Evolutionary conservation across 2,888 invertebrate genomes (phyloP), one percentile per base, ranked within the genome.

Genomic region (Zeuzera pyrina): DNA sequence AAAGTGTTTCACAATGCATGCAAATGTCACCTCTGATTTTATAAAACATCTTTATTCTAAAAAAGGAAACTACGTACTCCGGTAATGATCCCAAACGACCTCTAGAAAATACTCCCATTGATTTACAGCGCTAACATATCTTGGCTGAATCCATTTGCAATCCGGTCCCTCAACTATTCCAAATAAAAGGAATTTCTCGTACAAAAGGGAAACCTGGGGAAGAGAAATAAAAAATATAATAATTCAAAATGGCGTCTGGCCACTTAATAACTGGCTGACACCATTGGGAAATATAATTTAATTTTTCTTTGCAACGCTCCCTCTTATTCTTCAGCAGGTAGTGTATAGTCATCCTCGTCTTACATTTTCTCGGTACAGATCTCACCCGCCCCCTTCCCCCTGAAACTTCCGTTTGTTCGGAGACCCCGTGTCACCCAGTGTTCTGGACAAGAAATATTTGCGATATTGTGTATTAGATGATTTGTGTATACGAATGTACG

Each of bases 201-300:
- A 67, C 68, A 69, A 72, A 72, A 72, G 63, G 62, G 59, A 71
- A 73, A 73, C 70, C 76, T 65, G 64, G 59, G 60, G 67, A 63
- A 68, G 68, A 60, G 62, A 69, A 70, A 76, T 69, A 72, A 77
- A 78, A 71, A 78, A 77, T 57, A 72, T 74, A 76, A 79, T 79
- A 81, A 77, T 79, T 79, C 83, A 83, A 83, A 78, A 84, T 84
- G 83, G 84, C 83, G 81, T 72, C 77, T 74, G 78, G 83, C 77
- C 77, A 83, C 83, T 84, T 84, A 84, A 84, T 84, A 84, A 83
- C 84, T 78, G 78, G 72, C 84, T 83, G 84, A 84, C 84, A 84
- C 84, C 83, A 79, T 79, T 77, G 83, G 79, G 83, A 84, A 81
- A 84, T 78, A 83, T 84, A 83, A 84, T 84, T 84, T 83, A 84